Evolutionary conservation across 2,888 invertebrate species (phyloP).

Genomic region (Serrognathus titanus): DNA sequence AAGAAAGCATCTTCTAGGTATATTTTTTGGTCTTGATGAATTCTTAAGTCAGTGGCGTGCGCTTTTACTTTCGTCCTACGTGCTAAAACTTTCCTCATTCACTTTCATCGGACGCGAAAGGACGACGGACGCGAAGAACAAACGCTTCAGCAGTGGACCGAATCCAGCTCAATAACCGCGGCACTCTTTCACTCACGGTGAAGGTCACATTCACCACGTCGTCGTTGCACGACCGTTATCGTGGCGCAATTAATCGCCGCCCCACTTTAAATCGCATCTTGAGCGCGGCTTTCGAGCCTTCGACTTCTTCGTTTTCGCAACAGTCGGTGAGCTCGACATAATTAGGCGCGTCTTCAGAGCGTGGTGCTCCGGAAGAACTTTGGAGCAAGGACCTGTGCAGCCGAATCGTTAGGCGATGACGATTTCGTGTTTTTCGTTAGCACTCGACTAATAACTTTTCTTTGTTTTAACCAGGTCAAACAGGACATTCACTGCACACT

Average conservation of each 20-base stretch:
- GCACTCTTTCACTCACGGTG: slow-evolving; percentile 32
- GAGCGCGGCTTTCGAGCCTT: slow-evolving; percentile 6
- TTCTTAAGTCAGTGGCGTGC: not conserved
- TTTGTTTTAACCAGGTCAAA: too few relatives aligned
- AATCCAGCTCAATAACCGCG: slow-evolving; percentile 15
- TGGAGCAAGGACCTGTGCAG: too few relatives aligned
- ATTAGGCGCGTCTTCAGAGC: too few relatives aligned
- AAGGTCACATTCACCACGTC: slow-evolving; percentile 32
- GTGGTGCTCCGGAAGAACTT: too few relatives aligned
- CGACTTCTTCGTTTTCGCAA: too few relatives aligned
- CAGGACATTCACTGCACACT: too few relatives aligned
- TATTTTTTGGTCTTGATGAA: too few relatives aligned
- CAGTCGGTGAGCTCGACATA: too few relatives aligned
- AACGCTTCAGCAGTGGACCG: slow-evolving; percentile 8
- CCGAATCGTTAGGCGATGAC: too few relatives aligned
- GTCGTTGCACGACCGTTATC: slow-evolving; percentile 11
- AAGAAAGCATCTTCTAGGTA: too few relatives aligned
- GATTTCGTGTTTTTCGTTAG: too few relatives aligned
- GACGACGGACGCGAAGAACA: not conserved
- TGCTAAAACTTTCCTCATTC: not conserved
- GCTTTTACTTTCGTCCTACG: not conserved
- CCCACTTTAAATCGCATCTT: slow-evolving; percentile 8
- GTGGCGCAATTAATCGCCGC: slow-evolving; percentile 8
- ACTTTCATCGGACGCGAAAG: slow-evolving; percentile 14
- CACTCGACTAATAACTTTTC: too few relatives aligned